These are phyloP conservation scores for Leptogaster cylindrica DNA, from an alignment of 2,888 invertebrate genomes.

Conservation along the genomic window DNA sequence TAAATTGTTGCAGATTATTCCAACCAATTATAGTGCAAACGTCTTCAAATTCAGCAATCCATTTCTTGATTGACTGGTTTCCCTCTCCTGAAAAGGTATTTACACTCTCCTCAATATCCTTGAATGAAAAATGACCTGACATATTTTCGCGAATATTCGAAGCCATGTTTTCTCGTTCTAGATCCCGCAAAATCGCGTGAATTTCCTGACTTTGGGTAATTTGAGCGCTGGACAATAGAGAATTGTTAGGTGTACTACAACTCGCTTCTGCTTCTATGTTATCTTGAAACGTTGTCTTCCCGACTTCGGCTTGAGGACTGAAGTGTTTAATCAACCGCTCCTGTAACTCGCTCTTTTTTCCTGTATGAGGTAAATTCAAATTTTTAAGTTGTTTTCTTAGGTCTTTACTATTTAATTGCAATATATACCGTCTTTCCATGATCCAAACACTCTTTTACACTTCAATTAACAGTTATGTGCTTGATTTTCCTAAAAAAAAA, in stretches of 20 bases:
- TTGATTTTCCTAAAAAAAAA: too few relatives aligned
- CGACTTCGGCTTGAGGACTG: neutral
- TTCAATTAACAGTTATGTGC: too few relatives aligned
- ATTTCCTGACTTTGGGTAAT: neutral
- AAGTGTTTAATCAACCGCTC: neutral
- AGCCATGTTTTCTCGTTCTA: too few relatives aligned
- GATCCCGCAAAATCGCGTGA: too few relatives aligned
- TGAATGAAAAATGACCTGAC: neutral
- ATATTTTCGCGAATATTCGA: too few relatives aligned
- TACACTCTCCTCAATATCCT: conserved; percentile 17
- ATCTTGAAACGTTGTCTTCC: too few relatives aligned
- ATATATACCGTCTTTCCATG: neutral
- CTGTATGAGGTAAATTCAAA: neutral
- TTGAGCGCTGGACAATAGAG: neutral
- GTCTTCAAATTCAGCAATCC: conserved; percentile 11
- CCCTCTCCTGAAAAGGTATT: conserved; percentile 3
- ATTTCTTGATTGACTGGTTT: neutral
- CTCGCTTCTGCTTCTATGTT: neutral
- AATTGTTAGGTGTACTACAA: neutral
- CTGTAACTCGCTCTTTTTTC: neutral
- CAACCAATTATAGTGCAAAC: neutral
- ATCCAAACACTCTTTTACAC: neutral
- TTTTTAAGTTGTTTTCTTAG: neutral
- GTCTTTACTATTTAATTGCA: neutral
- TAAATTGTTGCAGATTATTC: conserved; percentile 33